phyloP scores from a whole-genome alignment of 2,113 vertebrate genomes.

The mouse (Mus musculus) region GRCm39 chr1:152967001-152967500 shows the following conservation, averaged over 20 bases:
- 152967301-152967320: not conserved
- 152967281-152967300: not conserved
- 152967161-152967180: not conserved
- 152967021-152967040: not conserved
- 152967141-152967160: not conserved
- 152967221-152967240: not conserved
- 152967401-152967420: too few species aligned
- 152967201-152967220: not conserved
- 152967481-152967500: too few species aligned
- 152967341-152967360: not conserved
- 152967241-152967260: not conserved
- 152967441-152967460: not conserved
- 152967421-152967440: too few species aligned
- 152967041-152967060: too few species aligned
- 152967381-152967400: not conserved
- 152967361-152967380: not conserved
- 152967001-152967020: not conserved
- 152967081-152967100: not conserved
- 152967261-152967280: not conserved
- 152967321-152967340: not conserved
- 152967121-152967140: not conserved
- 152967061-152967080: not conserved
- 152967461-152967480: accelerated
- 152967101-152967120: not conserved
- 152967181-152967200: not conserved